Percentiles rank a stretch among this genome's conserved stretches.
These are phyloP conservation scores for Cuniculus paca DNA, from an alignment of 2,797 vertebrate species.

Conservation along the genomic window DNA sequence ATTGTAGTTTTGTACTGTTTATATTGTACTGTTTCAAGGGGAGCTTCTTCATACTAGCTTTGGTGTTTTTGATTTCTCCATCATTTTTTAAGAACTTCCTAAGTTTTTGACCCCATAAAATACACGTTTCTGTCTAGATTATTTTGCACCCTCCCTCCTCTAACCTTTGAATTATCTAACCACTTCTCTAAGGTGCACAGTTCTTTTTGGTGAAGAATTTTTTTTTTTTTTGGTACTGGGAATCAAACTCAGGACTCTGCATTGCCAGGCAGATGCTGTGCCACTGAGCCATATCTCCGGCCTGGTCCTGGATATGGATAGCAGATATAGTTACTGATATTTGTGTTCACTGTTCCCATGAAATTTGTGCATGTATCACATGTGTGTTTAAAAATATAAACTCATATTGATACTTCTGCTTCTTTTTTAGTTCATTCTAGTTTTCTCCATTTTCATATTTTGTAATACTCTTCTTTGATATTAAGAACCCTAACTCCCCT, in stretches of 20 bases:
- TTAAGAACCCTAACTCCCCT: not conserved
- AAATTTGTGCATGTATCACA: not conserved
- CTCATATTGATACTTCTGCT: not conserved
- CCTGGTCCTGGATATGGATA: not conserved
- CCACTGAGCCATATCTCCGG: too few species aligned
- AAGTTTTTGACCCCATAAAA: not conserved
- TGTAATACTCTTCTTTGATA: not conserved
- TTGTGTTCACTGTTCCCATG: not conserved
- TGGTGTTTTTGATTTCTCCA: not conserved
- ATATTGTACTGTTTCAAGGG: not conserved
- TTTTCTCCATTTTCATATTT: not conserved
- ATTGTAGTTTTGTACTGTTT: too few species aligned
- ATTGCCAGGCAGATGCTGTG: too few species aligned
- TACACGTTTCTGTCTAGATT: not conserved
- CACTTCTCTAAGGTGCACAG: not conserved
- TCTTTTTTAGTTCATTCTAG: not conserved
- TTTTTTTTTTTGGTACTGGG: too few species aligned
- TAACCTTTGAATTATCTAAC: not conserved
- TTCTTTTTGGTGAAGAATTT: conserved; percentile 1
- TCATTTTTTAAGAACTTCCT: conserved; percentile 40
- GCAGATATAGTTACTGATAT: not conserved
- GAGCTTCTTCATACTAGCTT: not conserved
- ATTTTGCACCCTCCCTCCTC: not conserved
- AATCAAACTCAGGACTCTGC: too few species aligned
- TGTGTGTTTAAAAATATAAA: not conserved